Percentiles rank a stretch among this genome's conserved stretches.
Evolutionary conservation across 1,140 invertebrate species (phyloP).

Genomic region (Mactra quadrangularis): DNA sequence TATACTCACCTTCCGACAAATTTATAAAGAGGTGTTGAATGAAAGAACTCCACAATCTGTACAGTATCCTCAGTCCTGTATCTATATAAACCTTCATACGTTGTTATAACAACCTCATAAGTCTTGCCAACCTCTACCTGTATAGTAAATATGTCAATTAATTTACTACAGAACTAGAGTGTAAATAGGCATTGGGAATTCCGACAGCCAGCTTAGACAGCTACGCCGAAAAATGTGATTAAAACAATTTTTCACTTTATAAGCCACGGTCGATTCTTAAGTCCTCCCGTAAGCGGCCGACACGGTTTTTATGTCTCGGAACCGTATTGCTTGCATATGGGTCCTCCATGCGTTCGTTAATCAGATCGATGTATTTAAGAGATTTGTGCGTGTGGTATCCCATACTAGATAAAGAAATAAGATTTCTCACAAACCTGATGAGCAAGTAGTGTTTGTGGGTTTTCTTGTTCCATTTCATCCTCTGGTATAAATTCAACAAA

Average conservation of each 20-base stretch:
- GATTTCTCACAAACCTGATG: too few species aligned
- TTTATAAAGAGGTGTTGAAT: conserved; percentile 69
- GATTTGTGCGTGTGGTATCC: too few species aligned
- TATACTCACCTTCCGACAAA: conserved; percentile 69
- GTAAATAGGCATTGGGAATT: background rate
- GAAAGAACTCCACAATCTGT: conserved; percentile 64
- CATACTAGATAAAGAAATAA: too few species aligned
- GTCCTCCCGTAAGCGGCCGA: too few species aligned
- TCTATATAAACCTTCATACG: conserved; percentile 67
- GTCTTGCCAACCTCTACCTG: conserved; percentile 61
- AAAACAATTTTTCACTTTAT: too few species aligned
- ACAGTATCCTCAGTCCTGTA: conserved; percentile 75
- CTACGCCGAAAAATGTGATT: background rate
- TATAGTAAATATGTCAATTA: background rate
- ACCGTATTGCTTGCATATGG: too few species aligned
- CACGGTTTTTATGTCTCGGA: too few species aligned
- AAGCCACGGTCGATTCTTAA: too few species aligned
- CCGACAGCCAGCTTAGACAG: too few species aligned
- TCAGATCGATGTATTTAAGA: too few species aligned
- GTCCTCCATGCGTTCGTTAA: too few species aligned
- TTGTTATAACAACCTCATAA: conserved; percentile 77
- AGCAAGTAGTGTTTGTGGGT: conserved; percentile 22
- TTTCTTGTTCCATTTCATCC: conserved; percentile 23
- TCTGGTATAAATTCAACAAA: conserved; percentile 66
- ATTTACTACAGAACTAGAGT: background rate